Percentiles rank a stretch among this genome's conserved stretches.
Evolutionary conservation across 2,888 invertebrate genomes (phyloP).

Genomic region (Hermaeophaga mercurialis): DNA sequence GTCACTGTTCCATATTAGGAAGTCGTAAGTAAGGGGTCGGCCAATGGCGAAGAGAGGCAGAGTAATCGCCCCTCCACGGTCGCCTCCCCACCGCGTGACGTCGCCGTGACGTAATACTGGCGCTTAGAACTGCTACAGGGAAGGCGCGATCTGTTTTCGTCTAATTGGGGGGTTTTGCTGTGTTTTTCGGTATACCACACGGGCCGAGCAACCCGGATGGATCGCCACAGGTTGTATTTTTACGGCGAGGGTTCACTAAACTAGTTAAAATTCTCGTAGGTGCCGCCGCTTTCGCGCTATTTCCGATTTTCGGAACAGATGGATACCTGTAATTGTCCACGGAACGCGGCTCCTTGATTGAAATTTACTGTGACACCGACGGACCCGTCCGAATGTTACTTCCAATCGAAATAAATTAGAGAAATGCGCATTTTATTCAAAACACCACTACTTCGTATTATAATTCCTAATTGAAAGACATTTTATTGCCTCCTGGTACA

Average conservation of each 20-base stretch:
- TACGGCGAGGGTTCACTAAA: slow-evolving; percentile 25
- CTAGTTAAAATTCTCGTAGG: slow-evolving; percentile 18
- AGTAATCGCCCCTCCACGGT: slow-evolving; percentile 46
- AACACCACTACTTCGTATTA: slow-evolving; percentile 11
- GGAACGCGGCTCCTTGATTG: slow-evolving; percentile 29
- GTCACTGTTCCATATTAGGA: slow-evolving; percentile 84
- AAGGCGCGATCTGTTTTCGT: slow-evolving; percentile 35
- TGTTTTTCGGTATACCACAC: slow-evolving; percentile 30
- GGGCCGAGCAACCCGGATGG: slow-evolving; percentile 26
- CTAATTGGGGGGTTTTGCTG: slow-evolving; percentile 34
- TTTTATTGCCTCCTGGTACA: too few relatives aligned
- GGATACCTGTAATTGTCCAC: slow-evolving; percentile 16
- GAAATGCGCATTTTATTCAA: slow-evolving; percentile 15
- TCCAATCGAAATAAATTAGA: slow-evolving; percentile 4
- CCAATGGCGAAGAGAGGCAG: slow-evolving; percentile 59
- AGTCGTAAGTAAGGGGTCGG: slow-evolving; percentile 64
- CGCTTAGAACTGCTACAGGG: slow-evolving; percentile 34
- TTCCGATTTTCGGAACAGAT: slow-evolving; percentile 29
- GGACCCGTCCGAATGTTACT: slow-evolving; percentile 5
- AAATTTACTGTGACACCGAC: slow-evolving; percentile 13
- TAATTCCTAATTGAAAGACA: too few relatives aligned
- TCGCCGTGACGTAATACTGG: slow-evolving; percentile 54
- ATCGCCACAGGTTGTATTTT: slow-evolving; percentile 33
- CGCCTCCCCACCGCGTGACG: slow-evolving; percentile 53
- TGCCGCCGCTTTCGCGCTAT: slow-evolving; percentile 22